Evolutionary conservation across 2,113 vertebrate species (phyloP).

Genomic region (Elephas maximus): DNA sequence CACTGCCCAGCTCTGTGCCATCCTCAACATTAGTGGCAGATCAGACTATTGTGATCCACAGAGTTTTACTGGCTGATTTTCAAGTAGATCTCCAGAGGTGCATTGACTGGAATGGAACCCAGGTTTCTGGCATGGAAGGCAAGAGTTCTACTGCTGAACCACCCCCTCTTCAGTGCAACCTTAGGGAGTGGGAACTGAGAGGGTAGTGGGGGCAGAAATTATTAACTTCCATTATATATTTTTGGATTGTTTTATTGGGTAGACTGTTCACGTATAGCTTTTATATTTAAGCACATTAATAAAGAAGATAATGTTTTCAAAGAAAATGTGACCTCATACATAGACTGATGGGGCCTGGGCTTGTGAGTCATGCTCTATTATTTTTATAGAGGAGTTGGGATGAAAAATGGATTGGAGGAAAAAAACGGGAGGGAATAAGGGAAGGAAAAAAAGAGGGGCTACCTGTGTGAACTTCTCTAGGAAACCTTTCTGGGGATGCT

Average conservation of each 20-base stretch:
- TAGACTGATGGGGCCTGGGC: background rate
- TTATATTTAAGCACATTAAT: background rate
- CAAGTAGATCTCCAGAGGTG: background rate
- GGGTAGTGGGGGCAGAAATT: background rate
- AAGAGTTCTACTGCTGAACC: background rate
- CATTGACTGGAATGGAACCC: background rate
- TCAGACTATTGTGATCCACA: background rate
- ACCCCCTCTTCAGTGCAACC: background rate
- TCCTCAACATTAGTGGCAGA: background rate
- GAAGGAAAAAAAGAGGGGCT: background rate
- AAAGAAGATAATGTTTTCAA: background rate
- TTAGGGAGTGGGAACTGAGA: background rate
- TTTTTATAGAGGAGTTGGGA: background rate
- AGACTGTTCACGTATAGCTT: background rate
- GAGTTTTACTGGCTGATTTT: background rate
- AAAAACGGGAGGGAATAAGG: background rate
- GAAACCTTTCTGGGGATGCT: slow-evolving; percentile 73
- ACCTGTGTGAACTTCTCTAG: background rate
- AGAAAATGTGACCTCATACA: background rate
- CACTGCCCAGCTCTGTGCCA: background rate
- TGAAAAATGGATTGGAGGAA: background rate
- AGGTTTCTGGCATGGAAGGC: background rate
- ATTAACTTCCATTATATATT: background rate
- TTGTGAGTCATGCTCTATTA: background rate
- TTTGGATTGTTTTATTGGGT: background rate